Conservation (phyloP, 37 sponge, comb jelly and placozoan species). For the Eunapius fragilis region DNA sequence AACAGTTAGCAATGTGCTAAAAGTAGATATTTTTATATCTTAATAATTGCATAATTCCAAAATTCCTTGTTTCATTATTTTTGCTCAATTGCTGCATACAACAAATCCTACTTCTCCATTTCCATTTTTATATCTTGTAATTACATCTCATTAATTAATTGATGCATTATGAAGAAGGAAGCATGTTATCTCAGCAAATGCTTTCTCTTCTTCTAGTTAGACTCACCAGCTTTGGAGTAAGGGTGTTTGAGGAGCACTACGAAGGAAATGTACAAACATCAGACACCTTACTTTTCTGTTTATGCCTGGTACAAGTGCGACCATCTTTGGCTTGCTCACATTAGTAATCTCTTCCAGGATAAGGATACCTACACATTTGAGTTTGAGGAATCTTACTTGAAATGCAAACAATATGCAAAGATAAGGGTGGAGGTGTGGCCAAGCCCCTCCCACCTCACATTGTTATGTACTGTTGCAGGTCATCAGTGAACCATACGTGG, state of each 20-base stretch:
- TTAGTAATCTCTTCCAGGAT: neutral
- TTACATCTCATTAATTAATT: no score
- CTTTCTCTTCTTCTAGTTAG: neutral
- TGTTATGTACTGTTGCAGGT: neutral
- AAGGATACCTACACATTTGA: neutral
- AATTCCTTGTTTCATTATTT: no score
- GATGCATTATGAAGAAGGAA: no score
- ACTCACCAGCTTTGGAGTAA: neutral
- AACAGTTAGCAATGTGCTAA: no score
- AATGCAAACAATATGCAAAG: neutral
- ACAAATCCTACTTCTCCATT: no score
- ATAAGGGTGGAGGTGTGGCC: neutral
- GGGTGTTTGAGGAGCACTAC: neutral
- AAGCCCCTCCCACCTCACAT: neutral
- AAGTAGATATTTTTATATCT: no score
- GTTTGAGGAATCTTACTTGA: neutral
- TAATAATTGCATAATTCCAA: no score
- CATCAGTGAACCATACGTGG: neutral
- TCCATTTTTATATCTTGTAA: no score
- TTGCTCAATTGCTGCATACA: no score
- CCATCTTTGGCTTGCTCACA: neutral
- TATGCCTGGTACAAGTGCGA: neutral
- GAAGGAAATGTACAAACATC: neutral
- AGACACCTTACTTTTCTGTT: neutral
- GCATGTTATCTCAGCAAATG: no score